Evolutionary conservation across 1,140 invertebrate species (phyloP).

Genomic region (Drosophila sechellia): DNA sequence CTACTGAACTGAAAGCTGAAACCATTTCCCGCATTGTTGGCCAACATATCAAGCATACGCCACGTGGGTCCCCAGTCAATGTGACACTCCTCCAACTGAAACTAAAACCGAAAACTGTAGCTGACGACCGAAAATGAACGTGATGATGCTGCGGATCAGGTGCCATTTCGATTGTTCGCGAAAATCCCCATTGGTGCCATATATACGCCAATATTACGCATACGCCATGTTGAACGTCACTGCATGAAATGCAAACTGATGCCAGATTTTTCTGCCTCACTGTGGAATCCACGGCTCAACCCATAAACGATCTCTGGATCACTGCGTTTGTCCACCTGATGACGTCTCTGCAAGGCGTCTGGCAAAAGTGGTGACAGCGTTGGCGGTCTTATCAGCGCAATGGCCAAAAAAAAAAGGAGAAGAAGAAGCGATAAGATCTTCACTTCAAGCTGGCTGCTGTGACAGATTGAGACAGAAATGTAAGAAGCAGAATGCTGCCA

Average conservation of each 20-base stretch:
- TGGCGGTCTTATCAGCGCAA: slow-evolving; percentile 61
- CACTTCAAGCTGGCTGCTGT: slow-evolving; percentile 19
- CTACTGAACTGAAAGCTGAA: neutral
- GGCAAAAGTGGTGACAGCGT: slow-evolving; percentile 55
- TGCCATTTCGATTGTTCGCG: neutral
- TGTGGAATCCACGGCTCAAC: neutral
- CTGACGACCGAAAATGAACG: neutral
- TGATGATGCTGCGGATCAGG: slow-evolving; percentile 4
- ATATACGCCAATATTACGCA: slow-evolving; percentile 1
- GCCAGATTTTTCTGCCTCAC: slow-evolving; percentile 5
- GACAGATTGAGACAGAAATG: slow-evolving; percentile 4
- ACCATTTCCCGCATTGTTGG: neutral
- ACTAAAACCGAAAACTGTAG: neutral
- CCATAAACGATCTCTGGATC: slow-evolving; percentile 1
- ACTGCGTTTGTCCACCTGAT: slow-evolving; percentile 10
- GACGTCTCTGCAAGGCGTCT: slow-evolving; percentile 52
- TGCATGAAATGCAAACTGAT: slow-evolving; percentile 3
- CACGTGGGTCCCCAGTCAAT: slow-evolving; percentile 16
- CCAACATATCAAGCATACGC: slow-evolving; percentile 29
- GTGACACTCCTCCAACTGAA: neutral
- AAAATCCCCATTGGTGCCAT: neutral
- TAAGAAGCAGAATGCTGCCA: neutral
- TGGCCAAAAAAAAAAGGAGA: slow-evolving; percentile 49
- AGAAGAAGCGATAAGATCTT: slow-evolving; percentile 40
- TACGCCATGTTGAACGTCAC: slow-evolving; percentile 16